Conservation (phyloP, 2,888 invertebrate species). For the Choristoneura rosaceana region DNA sequence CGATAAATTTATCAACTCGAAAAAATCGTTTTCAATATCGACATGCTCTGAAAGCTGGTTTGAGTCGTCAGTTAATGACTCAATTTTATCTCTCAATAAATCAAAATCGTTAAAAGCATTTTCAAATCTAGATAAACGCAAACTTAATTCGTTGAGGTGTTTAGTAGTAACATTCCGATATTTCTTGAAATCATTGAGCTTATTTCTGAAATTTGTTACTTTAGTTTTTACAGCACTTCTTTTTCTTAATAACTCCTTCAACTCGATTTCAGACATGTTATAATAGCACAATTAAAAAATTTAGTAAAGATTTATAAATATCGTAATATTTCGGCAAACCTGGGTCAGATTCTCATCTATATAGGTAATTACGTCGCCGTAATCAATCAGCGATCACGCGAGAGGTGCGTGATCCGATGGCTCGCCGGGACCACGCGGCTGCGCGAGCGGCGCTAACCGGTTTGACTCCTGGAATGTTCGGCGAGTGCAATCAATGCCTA, state of each 20-base stretch:
- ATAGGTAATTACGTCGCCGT: background rate
- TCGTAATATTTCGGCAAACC: background rate
- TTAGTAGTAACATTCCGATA: background rate
- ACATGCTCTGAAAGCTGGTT: background rate
- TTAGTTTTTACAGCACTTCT: background rate
- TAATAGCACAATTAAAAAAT: background rate
- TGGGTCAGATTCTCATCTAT: background rate
- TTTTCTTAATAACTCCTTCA: background rate
- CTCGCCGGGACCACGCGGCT: no score
- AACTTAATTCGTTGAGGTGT: background rate
- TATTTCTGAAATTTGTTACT: background rate
- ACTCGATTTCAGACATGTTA: background rate
- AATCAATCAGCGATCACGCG: no score
- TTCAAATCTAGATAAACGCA: background rate
- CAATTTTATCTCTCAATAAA: background rate
- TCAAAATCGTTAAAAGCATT: background rate
- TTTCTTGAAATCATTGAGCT: background rate
- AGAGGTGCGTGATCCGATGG: no score
- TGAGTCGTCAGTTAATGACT: background rate
- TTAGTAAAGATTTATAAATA: background rate
- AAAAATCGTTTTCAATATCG: no score
- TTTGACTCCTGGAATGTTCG: no score
- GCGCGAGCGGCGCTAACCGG: no score
- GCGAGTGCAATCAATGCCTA: no score
- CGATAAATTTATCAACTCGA: no score